Evolutionary conservation across 2,113 vertebrate genomes (phyloP).

Genomic region (Mormyrus iriodes): DNA sequence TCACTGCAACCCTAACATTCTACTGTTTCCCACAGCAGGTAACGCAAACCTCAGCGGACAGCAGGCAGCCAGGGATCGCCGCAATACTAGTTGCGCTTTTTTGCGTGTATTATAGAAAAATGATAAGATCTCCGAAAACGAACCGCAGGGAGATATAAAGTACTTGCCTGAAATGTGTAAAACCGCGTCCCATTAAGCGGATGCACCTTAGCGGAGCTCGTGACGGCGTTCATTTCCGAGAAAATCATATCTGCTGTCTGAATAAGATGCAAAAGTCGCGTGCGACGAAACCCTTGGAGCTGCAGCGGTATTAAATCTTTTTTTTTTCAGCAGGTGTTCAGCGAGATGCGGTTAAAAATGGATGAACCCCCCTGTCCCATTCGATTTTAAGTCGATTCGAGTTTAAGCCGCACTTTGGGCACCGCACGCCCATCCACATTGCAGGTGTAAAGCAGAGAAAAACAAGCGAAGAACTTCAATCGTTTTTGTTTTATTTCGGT

Average conservation of each 20-base stretch:
- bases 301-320: background rate
- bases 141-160: background rate
- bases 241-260: conserved; percentile 88
- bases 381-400: no score
- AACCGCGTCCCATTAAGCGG: conserved; percentile 93
- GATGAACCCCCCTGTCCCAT: conserved; percentile 61
- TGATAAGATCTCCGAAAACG: background rate
- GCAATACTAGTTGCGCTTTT: background rate
- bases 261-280: conserved; percentile 47
- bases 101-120: background rate
- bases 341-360: conserved; percentile 37
- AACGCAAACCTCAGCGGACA: background rate
- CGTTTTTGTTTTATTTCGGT: background rate
- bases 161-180: conserved; percentile 95
- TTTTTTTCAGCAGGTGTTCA: background rate
- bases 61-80: background rate
- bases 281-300: background rate
- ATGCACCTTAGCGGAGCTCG: conserved; percentile 89
- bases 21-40: background rate
- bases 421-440: conserved; percentile 46
- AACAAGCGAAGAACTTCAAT: background rate
- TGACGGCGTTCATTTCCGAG: conserved; percentile 89
- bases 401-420: conserved; percentile 40
- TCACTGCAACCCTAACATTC: background rate
- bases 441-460: conserved; percentile 9